Base-by-base conservation (phyloP, 2,888 invertebrate species). In the Tenthredo distinguenda region DNA sequence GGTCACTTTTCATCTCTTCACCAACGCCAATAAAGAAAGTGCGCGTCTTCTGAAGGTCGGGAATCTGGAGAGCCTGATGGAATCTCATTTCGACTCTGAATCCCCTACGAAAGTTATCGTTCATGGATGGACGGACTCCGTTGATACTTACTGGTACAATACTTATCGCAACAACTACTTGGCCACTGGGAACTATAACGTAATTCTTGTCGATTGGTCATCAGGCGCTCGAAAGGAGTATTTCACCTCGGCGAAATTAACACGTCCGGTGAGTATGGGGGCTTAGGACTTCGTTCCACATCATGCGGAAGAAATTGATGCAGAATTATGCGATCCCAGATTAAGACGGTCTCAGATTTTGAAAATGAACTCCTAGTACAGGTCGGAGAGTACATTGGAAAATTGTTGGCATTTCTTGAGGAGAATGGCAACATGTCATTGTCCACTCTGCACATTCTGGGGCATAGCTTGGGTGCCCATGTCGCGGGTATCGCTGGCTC, bases 201-300 rank as follows among this genome's bases (percentile, higher is more conserved):
- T 95, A 3, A 93, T 95, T 40, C 92, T 93, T 12, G 93, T 95
- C 1, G 94, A 95, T 89, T 95, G 95, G 95, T 92, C 91, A 62
- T 87, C 89, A 0, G 90, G 87, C 15, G 90, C 92, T 5, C 85
- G 68, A 0, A 90, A 89, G 72, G 91, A 91, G 31, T 93, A 93
- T 86, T 87, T 89, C 0, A 87, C 88, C 2, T 86, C 92, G 26
- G 88, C 88, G 4, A 88, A 86, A 84, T 86, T 91, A 9, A 90
- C 90, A 6, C 88, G 86, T 79, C 88, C 89, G 88, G 91, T 90
- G 26, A 72, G 72, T 76, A 7, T 34, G 68, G 7, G 43, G 58
- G 12, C 3, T 68, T 3, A 40, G 76, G 12, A 18, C n/a, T 31
- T 7, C 3, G 10, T 37, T 71, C 71, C 31, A 37, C n/a, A 71